These are phyloP conservation scores for Azorinus chamasolen DNA, from an alignment of 2,888 invertebrate genomes.

Conservation along the genomic window DNA sequence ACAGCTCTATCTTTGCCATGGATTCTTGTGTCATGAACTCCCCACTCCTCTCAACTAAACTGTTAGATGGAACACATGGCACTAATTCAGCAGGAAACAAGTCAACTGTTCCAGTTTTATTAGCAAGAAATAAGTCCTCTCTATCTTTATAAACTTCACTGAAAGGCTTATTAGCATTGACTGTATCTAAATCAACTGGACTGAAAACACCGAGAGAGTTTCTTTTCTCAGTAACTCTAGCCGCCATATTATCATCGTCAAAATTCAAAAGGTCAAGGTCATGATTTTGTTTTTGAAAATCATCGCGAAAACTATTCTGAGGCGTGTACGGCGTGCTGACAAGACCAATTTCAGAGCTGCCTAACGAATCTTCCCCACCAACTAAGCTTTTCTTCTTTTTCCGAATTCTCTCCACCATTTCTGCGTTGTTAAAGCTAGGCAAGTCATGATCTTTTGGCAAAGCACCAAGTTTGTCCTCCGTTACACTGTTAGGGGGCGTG, in stretches of 20 bases:
- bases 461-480: constrained; percentile 51
- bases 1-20: too few relatives aligned
- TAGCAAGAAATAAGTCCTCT: background rate
- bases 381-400: constrained; percentile 84
- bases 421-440: constrained; percentile 87
- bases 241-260: constrained; percentile 83
- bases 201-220: constrained; percentile 35
- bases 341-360: constrained; percentile 10
- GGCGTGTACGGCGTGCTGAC: constrained; percentile 74
- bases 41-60: constrained; percentile 80
- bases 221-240: constrained; percentile 84
- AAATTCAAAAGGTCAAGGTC: constrained; percentile 82
- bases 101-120: background rate
- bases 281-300: constrained; percentile 27
- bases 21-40: constrained; percentile 5
- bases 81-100: background rate
- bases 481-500: constrained; percentile 85
- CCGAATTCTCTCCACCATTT: constrained; percentile 87
- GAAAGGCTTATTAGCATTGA: background rate
- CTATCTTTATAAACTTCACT: background rate
- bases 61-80: constrained; percentile 86
- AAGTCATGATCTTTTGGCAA: constrained; percentile 67
- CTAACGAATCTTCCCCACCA: constrained; percentile 15
- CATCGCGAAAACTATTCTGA: constrained; percentile 73
- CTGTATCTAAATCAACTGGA: background rate